A percentile compares a stretch with the other conserved stretches of the same genome.
These are phyloP conservation scores for Cromileptes altivelis DNA, from an alignment of 2,113 vertebrate species.

Conservation along the genomic window DNA sequence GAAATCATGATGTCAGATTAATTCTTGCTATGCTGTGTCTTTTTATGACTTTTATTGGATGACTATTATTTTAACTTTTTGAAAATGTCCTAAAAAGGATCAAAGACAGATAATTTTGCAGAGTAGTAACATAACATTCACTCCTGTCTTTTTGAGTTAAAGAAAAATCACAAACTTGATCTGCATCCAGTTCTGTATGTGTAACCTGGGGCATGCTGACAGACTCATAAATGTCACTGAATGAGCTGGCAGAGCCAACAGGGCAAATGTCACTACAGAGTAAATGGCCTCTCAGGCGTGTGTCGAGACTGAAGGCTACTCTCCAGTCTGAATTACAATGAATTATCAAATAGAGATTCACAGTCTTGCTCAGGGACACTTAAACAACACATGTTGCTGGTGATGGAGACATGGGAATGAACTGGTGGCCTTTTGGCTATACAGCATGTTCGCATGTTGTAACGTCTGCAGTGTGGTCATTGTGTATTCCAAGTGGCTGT, in stretches of 20 bases:
- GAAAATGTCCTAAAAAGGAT: neutral
- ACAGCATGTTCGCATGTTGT: neutral
- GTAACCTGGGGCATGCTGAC: neutral
- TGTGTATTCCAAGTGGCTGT: constrained; percentile 9
- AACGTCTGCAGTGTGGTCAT: neutral
- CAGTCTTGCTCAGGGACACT: constrained; percentile 16
- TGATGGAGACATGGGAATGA: neutral
- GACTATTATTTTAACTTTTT: too few species aligned
- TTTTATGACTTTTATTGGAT: neutral
- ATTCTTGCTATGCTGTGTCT: neutral
- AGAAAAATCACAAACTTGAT: neutral
- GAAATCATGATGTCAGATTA: neutral
- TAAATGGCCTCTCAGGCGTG: neutral
- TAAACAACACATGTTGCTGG: neutral
- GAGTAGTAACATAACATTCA: too few species aligned
- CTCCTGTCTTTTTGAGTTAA: too few species aligned
- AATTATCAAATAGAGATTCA: constrained; percentile 19
- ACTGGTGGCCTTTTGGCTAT: neutral
- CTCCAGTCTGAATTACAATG: constrained; percentile 24
- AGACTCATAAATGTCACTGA: constrained; percentile 36
- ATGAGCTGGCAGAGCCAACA: too few species aligned
- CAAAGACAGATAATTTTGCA: too few species aligned
- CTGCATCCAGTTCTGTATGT: neutral
- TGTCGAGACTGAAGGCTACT: neutral
- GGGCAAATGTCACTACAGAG: constrained; percentile 12